Conservation (phyloP, 53 echinoderm and acorn worm species). For the Stichopus horrens region DNA sequence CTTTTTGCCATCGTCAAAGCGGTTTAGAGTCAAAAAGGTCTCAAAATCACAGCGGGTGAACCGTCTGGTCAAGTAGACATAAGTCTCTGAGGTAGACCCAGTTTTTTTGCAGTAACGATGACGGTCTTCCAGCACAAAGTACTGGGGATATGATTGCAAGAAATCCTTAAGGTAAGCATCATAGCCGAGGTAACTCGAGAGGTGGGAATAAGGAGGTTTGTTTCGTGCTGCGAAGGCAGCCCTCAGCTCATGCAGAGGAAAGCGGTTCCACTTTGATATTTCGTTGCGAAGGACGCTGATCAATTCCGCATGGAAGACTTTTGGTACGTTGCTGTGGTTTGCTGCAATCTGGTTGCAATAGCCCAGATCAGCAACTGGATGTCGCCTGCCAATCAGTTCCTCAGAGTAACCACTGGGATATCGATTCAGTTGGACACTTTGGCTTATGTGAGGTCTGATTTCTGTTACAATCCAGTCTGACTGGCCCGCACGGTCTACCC, state of each 20-base stretch:
- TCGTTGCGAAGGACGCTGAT: constrained; percentile 8
- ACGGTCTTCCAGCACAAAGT: not conserved
- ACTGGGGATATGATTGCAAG: not conserved
- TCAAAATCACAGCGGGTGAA: constrained; percentile 9
- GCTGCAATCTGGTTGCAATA: constrained; percentile 6
- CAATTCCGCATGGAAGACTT: not conserved
- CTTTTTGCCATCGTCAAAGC: not conserved
- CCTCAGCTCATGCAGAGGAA: constrained; percentile 3
- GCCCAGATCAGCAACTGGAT: constrained; percentile 13
- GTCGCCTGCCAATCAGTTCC: not conserved
- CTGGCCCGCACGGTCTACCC: not conserved
- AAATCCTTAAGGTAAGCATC: not conserved
- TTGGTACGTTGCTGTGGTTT: not conserved
- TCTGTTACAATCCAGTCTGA: not conserved
- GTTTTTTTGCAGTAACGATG: not conserved
- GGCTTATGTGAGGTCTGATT: not conserved
- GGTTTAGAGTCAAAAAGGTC: constrained; percentile 1
- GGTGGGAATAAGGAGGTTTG: not conserved
- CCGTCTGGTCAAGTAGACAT: not conserved
- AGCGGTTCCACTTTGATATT: constrained; percentile 9
- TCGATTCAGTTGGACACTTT: not conserved
- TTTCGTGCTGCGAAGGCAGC: not conserved
- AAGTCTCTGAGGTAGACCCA: not conserved
- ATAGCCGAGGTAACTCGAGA: not conserved
- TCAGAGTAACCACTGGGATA: not conserved